These are phyloP conservation scores for Amblyornis subalaris DNA, from an alignment of 2,113 vertebrate species.

Conservation along the genomic window DNA sequence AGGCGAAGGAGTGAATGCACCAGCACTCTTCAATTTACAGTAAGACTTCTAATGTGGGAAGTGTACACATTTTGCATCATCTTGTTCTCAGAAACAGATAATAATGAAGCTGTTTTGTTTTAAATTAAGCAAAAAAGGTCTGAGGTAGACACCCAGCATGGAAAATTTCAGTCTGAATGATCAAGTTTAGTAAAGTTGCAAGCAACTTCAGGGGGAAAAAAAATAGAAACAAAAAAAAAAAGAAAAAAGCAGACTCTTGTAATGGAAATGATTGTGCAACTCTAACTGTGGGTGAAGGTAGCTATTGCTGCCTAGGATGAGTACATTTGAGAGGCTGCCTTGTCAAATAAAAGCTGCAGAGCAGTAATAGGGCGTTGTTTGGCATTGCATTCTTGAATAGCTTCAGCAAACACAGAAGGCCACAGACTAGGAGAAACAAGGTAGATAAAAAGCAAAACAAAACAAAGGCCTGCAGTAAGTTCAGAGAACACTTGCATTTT, in stretches of 20 bases:
- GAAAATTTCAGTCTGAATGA: not conserved
- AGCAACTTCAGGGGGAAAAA: not conserved
- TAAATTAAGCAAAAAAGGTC: not conserved
- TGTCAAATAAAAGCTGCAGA: not conserved
- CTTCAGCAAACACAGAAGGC: not conserved
- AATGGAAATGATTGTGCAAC: not conserved
- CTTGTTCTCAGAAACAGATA: not conserved
- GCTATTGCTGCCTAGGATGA: not conserved
- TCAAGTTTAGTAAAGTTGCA: not conserved
- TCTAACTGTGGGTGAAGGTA: not conserved
- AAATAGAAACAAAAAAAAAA: not conserved
- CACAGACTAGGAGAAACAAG: not conserved
- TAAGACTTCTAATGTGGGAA: not conserved
- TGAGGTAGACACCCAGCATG: not conserved
- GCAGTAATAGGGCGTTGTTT: not conserved
- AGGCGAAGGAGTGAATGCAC: not conserved
- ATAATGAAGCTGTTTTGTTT: not conserved
- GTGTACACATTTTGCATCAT: not conserved
- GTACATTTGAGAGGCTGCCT: not conserved
- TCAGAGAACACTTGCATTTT: not conserved
- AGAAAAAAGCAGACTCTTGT: not conserved
- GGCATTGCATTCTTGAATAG: not conserved
- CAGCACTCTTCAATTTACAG: not conserved
- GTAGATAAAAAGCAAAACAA: not conserved
- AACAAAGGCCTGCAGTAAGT: not conserved